Evolutionary conservation across 2,113 vertebrate species (phyloP).

Genomic region (Cochlearius cochlearius): DNA sequence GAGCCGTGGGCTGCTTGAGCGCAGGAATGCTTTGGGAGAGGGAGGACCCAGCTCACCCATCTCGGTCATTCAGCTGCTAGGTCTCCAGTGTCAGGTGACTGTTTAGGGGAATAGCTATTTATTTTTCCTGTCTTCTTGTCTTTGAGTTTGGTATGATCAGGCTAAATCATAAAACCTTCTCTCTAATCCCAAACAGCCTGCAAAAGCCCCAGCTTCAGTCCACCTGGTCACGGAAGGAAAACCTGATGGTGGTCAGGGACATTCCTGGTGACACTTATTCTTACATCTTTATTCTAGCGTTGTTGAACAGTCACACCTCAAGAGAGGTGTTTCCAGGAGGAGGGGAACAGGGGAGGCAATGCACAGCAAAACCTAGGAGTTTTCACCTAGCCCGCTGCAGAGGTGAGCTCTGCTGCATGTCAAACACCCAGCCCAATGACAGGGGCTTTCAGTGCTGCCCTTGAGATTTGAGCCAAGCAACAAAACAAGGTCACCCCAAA

Average conservation of each 20-base stretch:
- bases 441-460: background rate
- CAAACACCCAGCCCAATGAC: rapidly evolving
- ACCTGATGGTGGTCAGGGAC: background rate
- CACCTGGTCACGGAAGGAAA: background rate
- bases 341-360: background rate
- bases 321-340: background rate
- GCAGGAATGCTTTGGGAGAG: background rate
- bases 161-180: background rate
- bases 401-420: background rate
- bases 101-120: background rate
- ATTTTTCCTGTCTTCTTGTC: background rate
- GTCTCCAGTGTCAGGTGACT: background rate
- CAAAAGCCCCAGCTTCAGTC: background rate
- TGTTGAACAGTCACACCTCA: background rate
- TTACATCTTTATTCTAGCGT: background rate
- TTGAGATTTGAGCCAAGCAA: background rate
- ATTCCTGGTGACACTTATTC: background rate
- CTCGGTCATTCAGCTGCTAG: background rate
- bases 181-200: background rate
- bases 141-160: background rate
- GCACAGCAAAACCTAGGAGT: background rate
- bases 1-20: background rate
- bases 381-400: background rate
- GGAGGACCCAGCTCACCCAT: background rate
- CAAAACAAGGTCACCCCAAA: background rate